Conservation (phyloP, 2,113 vertebrate species). For the Zapus hudsonius region DNA sequence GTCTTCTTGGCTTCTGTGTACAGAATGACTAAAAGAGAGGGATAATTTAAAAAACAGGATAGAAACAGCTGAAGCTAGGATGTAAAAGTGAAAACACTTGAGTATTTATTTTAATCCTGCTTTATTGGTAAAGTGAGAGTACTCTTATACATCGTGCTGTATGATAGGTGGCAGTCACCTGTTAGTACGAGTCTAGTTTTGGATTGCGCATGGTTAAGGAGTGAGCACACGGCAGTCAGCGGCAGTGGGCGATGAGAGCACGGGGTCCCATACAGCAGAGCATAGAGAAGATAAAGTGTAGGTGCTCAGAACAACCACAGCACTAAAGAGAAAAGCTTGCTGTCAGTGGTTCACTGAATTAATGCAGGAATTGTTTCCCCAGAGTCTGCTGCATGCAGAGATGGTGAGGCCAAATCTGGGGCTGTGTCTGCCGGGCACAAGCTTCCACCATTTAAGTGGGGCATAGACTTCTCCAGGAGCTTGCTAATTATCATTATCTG, state of each 20-base stretch:
- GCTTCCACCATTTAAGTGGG: background rate
- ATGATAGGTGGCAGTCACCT: background rate
- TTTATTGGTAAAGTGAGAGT: background rate
- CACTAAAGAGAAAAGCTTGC: background rate
- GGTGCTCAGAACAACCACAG: background rate
- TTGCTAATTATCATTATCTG: background rate
- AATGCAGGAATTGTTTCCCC: background rate
- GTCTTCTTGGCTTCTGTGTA: background rate
- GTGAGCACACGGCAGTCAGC: background rate
- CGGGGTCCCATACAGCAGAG: background rate
- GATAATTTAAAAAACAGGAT: background rate
- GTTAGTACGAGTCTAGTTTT: background rate
- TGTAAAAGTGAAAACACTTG: background rate
- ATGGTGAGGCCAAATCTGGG: background rate
- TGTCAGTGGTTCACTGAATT: conserved; percentile 1
- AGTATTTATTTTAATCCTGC: conserved; percentile 28
- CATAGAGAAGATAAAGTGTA: background rate
- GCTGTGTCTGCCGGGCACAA: background rate
- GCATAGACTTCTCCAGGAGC: background rate
- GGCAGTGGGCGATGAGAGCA: background rate
- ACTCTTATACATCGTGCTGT: background rate
- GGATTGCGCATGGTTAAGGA: background rate
- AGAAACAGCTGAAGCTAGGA: background rate
- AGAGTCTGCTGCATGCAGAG: background rate
- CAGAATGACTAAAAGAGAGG: background rate